Evolutionary conservation across 2,888 invertebrate species (phyloP).

Genomic region (Lithophane semibrunnea): DNA sequence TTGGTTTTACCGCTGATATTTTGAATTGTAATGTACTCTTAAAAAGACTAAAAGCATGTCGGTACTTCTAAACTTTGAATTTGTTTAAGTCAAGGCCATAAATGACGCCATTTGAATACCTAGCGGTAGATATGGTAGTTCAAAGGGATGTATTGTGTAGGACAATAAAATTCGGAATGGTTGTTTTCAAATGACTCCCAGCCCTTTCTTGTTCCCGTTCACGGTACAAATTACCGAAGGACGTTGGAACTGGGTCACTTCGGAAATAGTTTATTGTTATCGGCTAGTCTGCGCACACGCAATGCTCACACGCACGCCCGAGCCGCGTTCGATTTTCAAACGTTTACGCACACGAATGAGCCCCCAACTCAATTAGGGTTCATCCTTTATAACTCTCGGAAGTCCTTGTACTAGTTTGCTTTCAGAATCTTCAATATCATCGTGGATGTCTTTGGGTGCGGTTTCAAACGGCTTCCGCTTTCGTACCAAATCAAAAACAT

Average conservation of each 20-base stretch:
- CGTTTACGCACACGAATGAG: conserved; percentile 82
- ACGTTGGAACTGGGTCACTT: conserved; percentile 90
- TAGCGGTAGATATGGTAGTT: conserved; percentile 76
- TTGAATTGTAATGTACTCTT: conserved; percentile 61
- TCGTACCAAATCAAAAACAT: conserved; percentile 77
- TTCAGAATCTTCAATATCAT: conserved; percentile 79
- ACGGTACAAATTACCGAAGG: conserved; percentile 90
- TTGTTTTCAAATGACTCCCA: conserved; percentile 83
- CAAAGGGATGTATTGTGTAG: conserved; percentile 77
- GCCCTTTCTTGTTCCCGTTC: conserved; percentile 90
- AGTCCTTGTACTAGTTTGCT: conserved; percentile 84
- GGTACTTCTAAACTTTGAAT: conserved; percentile 67
- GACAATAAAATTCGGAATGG: conserved; percentile 81
- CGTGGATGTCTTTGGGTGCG: conserved; percentile 69
- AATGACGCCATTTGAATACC: conserved; percentile 73
- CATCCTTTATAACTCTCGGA: conserved; percentile 82
- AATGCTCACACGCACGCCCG: conserved; percentile 83
- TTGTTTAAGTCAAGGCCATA: conserved; percentile 74
- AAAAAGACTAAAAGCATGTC: conserved; percentile 65
- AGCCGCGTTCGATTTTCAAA: conserved; percentile 82
- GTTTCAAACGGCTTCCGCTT: conserved; percentile 85
- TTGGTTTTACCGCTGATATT: conserved; percentile 71
- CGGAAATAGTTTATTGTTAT: conserved; percentile 91
- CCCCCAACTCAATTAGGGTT: conserved; percentile 83
- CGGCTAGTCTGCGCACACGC: conserved; percentile 88